Base-by-base conservation (phyloP, 2,113 vertebrate species). In the Choloepus hoffmanni region DNA sequence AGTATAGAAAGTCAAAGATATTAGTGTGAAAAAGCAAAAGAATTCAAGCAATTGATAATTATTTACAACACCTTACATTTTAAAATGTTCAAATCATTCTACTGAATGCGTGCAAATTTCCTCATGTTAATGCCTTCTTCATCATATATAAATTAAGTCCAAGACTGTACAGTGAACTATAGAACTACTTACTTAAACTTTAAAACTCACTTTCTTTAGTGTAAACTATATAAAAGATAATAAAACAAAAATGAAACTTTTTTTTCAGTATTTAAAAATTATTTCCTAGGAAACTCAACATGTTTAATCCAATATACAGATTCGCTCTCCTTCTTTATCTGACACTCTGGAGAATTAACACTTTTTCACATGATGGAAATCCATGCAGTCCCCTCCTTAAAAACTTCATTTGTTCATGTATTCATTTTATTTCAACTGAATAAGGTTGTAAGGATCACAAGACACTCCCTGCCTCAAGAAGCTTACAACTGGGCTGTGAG, bases 171-270 rank as follows among this genome's bases (percentile, higher is more conserved):
- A 83, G 63, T 90, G 85, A 94, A 94, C 48, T 55, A 79, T 70
- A 53, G n/a, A 92, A 55, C 63, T 12, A 92, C 83, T 53, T 55
- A 78, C 21, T 91, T 58, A 73, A 92, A 92, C 45, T 94, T 73
- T 68, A 67, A 94, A 93, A 91, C 12, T 95, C 68, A 77, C 33
- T 90, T 58, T 19, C 19, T 50, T 93, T 36, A 93, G 83, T 48
- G 24, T 93, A 87, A 96, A 50, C 53, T 53, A 92, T 67, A 83
- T 0, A 87, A 19, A 70, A 1, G 58, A 3, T 19, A 95, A 40
- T 86, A 85, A 68, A 89, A 85, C 36, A 84, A 83, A 85, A 88
- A 67, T 43, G 50, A 94, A 96, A 89, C 24, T 95, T 91, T 26
- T 85, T 90, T 93, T 93, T 82, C 72, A 63, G 40, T 70, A 89